A percentile compares a stretch with the other conserved stretches of the same genome.
phyloP scores from a whole-genome alignment of 1,140 invertebrate genomes.

The Stenopsyche tienmushanensis region DNA sequence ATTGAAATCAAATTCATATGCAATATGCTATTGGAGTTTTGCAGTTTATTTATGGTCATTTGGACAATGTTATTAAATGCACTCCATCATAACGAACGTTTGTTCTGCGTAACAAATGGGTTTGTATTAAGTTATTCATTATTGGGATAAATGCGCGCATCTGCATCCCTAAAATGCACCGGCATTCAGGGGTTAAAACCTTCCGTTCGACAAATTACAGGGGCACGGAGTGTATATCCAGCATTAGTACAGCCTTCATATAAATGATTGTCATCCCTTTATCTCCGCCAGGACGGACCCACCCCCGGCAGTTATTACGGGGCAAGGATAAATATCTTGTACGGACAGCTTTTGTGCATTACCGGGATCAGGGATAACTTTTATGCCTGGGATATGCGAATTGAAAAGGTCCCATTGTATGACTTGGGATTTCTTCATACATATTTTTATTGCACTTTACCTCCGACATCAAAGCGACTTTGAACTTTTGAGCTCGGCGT shows the following conservation, averaged over 20 bases:
- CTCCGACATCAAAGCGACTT: no score
- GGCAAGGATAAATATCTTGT: constrained; percentile 7
- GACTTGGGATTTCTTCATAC: no score
- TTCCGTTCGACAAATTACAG: constrained; percentile 9
- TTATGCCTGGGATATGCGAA: no score
- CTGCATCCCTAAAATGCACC: no score
- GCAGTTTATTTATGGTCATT: no score
- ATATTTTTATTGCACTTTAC: no score
- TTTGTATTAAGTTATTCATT: constrained; percentile 10
- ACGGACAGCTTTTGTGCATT: constrained; percentile 2
- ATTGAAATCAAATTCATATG: no score
- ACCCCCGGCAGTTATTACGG: not conserved
- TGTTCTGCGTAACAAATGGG: constrained; percentile 9
- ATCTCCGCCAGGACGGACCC: not conserved
- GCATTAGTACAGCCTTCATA: constrained; percentile 6
- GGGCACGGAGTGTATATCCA: constrained; percentile 9
- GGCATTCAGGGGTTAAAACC: not conserved
- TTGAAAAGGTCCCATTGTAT: no score
- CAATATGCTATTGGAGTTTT: no score
- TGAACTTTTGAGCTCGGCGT: no score
- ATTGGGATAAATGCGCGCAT: not conserved
- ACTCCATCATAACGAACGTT: not conserved
- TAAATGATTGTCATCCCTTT: constrained; percentile 32
- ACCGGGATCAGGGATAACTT: not conserved
- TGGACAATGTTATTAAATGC: constrained; percentile 4